Base-by-base conservation (phyloP, 2,797 vertebrate species). In the Phoeniculus purpureus region DNA sequence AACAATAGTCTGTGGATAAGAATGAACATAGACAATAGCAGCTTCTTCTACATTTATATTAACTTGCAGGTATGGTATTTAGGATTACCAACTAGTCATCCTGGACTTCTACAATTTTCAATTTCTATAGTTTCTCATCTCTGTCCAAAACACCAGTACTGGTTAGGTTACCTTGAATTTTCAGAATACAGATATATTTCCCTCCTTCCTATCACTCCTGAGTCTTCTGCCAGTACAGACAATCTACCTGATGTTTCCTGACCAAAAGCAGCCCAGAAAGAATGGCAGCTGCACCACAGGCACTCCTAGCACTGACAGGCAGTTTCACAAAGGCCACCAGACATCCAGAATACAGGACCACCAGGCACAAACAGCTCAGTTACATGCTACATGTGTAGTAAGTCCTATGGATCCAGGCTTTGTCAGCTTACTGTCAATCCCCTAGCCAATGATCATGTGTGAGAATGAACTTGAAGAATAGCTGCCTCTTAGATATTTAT, bases 251-350 rank as follows among this genome's bases (percentile, higher is more conserved):
- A 29, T 14, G 89, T 14, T 61, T 92, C 54, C 61, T 47, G 56
- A 50, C 23, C 50, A 37, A 26, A 8, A 34, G 32, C 56, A 75
- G 51, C 9, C 43, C 52, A 64, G 37, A 31, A 18, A 76, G 71
- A 62, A 51, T 4, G 82, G 72, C 85, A 91, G 85, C 82, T 81
- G 70, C 43, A 50, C n/a, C 25, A 6, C 1, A 68, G 59, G 48
- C 59, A 85, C 22, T 81, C 37, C 59, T 48, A 55, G 43, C 75
- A 50, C 21, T 15, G 12, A 52, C 71, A 87, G 15, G 31, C 2
- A 59, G 47, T 5, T 91, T 40, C 90, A 79, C 0, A 0, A 37
- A 70, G 64, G 71, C 64, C 34, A 40, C 6, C 0, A 0, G 47
- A 17, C 22, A 56, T 7, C 14, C 37, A 62, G 19, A 62, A 31